Percentiles rank a stretch among this genome's conserved stretches.
These are phyloP conservation scores for Ischnus inquisitorius DNA, from an alignment of 2,888 invertebrate genomes.

Conservation along the genomic window DNA sequence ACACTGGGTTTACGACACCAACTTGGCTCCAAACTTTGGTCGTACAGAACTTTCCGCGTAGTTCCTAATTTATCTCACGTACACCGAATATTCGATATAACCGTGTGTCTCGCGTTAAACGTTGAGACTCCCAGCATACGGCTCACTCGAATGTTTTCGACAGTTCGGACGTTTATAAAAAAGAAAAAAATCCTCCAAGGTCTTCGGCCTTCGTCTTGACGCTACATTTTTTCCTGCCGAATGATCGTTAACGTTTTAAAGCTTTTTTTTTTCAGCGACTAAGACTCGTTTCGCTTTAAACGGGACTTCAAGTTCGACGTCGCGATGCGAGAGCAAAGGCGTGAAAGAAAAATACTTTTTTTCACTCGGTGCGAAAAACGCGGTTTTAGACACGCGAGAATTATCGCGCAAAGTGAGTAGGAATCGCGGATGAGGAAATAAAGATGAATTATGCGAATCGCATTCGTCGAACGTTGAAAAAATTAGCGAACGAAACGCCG, in stretches of 20 bases:
- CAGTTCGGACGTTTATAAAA: not conserved
- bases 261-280: not conserved
- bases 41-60: not conserved
- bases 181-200: not conserved
- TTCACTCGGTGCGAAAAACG: not conserved
- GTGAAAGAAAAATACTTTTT: not conserved
- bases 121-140: not conserved
- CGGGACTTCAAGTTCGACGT: not conserved
- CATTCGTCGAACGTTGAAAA: too few relatives aligned
- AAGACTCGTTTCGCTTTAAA: not conserved
- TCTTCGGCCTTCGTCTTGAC: not conserved
- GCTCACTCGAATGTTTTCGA: not conserved
- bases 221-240: not conserved
- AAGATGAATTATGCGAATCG: too few relatives aligned
- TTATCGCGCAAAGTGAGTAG: not conserved
- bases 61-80: not conserved
- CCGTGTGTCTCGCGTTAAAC: not conserved
- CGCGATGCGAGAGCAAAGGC: not conserved
- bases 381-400: not conserved
- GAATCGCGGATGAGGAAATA: not conserved
- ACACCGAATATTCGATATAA: not conserved
- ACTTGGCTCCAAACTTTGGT: not conserved
- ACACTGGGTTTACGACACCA: not conserved
- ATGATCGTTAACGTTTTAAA: constrained; percentile 13
- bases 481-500: too few relatives aligned